These are phyloP conservation scores for Dufourea novaeangliae DNA, from an alignment of 1,140 invertebrate genomes.

Conservation along the genomic window DNA sequence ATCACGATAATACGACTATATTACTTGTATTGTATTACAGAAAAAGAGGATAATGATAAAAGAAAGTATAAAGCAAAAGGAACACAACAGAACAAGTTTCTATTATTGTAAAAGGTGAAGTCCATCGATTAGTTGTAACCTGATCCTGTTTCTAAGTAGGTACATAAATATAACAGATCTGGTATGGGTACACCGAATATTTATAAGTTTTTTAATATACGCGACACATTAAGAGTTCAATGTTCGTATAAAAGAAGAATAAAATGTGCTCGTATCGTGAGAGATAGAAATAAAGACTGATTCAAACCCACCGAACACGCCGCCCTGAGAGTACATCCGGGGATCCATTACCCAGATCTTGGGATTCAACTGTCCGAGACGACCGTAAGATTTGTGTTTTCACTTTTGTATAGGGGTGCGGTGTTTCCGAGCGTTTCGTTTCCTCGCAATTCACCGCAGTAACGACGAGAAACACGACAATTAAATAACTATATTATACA, in stretches of 20 bases:
- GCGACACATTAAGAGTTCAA: too few relatives aligned
- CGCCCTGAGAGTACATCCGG: conserved; percentile 77
- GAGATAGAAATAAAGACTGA: conserved; percentile 70
- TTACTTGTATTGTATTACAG: too few relatives aligned
- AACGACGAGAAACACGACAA: neutral
- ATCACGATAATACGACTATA: too few relatives aligned
- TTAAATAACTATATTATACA: conserved; percentile 5
- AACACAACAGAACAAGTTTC: too few relatives aligned
- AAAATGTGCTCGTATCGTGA: conserved; percentile 75
- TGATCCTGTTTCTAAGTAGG: too few relatives aligned
- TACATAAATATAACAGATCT: too few relatives aligned
- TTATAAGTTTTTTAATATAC: too few relatives aligned
- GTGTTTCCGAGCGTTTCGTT: neutral
- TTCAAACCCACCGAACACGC: conserved; percentile 76
- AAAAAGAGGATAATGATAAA: too few relatives aligned
- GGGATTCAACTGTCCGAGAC: conserved; percentile 76
- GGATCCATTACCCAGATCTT: conserved; percentile 79
- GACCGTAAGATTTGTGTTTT: conserved; percentile 74
- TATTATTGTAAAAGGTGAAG: too few relatives aligned
- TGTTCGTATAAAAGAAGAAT: conserved; percentile 44
- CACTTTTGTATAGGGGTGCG: conserved; percentile 25
- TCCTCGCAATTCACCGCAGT: neutral
- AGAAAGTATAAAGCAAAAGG: too few relatives aligned
- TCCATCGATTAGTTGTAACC: too few relatives aligned
- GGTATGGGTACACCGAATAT: too few relatives aligned